Evolutionary conservation across 2,888 invertebrate species (phyloP).

Genomic region (Eremobia ochroleuca): DNA sequence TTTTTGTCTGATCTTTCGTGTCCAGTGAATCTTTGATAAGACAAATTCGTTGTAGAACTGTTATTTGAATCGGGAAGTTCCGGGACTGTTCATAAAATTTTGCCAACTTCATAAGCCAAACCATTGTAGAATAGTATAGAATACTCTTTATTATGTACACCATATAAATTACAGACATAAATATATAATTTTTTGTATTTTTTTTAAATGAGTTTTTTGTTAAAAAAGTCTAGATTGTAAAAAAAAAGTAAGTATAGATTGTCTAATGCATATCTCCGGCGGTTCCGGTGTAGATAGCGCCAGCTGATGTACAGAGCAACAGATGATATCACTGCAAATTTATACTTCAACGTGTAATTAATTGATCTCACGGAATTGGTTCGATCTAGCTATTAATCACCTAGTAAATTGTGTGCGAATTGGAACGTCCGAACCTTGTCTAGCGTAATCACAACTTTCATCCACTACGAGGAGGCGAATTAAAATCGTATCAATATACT

Average conservation of each 20-base stretch:
- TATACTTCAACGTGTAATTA: conserved; percentile 51
- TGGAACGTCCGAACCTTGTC: conserved; percentile 49
- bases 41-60: background rate
- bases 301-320: conserved; percentile 19
- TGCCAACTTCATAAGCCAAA: background rate
- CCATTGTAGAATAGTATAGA: too few relatives aligned
- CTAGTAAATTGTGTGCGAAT: conserved; percentile 51
- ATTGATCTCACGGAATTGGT: conserved; percentile 38
- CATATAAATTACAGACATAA: too few relatives aligned
- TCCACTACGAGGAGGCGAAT: conserved; percentile 34
- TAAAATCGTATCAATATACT: conserved; percentile 62
- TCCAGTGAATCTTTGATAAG: conserved; percentile 26
- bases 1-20: conserved; percentile 15
- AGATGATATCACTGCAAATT: conserved; percentile 47
- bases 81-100: conserved; percentile 28
- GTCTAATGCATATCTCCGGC: conserved; percentile 10
- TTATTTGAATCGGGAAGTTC: conserved; percentile 23
- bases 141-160: too few relatives aligned
- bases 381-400: conserved; percentile 54
- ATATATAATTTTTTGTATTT: too few relatives aligned
- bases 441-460: conserved; percentile 56
- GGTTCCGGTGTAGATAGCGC: conserved; percentile 49
- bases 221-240: background rate
- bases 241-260: too few relatives aligned
- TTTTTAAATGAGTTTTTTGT: conserved; percentile 12